These are phyloP conservation scores for Pristionchus mayeri DNA, from an alignment of 2,888 invertebrate species.

Conservation along the genomic window DNA sequence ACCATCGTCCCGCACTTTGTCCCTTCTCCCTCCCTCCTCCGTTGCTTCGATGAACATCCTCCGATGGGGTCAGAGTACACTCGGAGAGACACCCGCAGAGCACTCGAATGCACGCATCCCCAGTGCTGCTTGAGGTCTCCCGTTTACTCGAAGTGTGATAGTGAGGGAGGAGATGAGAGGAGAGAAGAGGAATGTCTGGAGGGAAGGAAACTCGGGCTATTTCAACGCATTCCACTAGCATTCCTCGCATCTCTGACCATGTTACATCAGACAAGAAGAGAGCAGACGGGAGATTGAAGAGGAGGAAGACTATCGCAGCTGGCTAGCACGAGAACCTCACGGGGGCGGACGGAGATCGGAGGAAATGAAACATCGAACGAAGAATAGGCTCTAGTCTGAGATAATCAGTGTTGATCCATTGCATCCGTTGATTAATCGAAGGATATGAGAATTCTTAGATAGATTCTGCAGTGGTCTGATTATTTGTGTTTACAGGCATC, in stretches of 20 bases:
- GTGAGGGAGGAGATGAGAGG: no score
- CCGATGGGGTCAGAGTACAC: neutral
- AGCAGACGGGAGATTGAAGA: neutral
- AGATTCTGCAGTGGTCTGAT: neutral
- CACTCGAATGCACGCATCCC: no score
- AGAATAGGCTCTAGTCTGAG: no score
- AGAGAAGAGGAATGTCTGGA: neutral
- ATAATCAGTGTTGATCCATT: no score
- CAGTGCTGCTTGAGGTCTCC: no score
- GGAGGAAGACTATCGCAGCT: neutral
- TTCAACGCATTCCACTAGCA: conserved; percentile 17
- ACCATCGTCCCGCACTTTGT: neutral
- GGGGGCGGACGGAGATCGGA: no score
- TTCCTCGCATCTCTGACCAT: neutral
- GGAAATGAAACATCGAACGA: neutral
- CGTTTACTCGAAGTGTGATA: no score
- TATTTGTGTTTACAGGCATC: neutral
- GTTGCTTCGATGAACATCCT: neutral
- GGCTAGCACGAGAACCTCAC: conserved; percentile 6
- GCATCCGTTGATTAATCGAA: neutral
- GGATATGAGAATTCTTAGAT: neutral
- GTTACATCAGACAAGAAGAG: conserved; percentile 36
- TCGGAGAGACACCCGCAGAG: neutral
- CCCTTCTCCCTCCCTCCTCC: neutral
- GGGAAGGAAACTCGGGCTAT: conserved; percentile 17